Evolutionary conservation across 2,113 vertebrate species (phyloP).

Genomic region (Serilophus lunatus): DNA sequence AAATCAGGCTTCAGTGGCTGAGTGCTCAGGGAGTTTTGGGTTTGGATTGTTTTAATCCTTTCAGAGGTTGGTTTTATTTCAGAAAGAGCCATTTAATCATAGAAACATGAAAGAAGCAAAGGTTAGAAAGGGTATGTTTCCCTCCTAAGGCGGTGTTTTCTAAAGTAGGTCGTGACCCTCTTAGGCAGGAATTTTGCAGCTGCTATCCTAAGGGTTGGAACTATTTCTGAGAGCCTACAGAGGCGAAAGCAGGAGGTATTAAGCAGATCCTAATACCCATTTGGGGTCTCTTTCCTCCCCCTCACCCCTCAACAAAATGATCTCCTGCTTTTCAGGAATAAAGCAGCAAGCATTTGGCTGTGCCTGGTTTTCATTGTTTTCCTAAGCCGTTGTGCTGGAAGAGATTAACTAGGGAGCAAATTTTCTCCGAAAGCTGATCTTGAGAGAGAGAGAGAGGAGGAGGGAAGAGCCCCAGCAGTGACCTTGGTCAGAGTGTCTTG

Average conservation of each 20-base stretch:
- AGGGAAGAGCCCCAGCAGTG: neutral
- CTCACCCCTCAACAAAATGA: neutral
- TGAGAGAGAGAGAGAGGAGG: neutral
- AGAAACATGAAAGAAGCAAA: neutral
- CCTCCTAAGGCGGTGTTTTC: constrained; percentile 21
- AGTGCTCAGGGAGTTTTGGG: neutral
- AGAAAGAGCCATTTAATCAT: neutral
- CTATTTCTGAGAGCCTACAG: neutral
- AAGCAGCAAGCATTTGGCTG: neutral
- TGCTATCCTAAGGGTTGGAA: constrained; percentile 1
- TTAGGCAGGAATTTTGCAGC: constrained; percentile 48
- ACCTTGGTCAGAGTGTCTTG: neutral
- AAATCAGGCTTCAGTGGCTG: neutral
- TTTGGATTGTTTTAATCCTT: neutral
- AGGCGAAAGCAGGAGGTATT: neutral
- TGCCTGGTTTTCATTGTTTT: constrained; percentile 6
- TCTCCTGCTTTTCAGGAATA: constrained; percentile 52
- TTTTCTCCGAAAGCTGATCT: constrained; percentile 37
- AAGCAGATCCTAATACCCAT: neutral
- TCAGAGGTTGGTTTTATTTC: neutral
- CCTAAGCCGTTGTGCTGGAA: neutral
- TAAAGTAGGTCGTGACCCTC: constrained; percentile 46
- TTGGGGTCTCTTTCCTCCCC: neutral
- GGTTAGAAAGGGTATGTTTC: constrained; percentile 24
- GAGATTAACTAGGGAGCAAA: constrained; percentile 24